Evolutionary conservation across 1,140 invertebrate species (phyloP), one percentile per base, ranked within the genome.

Genomic region (Leptopilina clavipes): DNA sequence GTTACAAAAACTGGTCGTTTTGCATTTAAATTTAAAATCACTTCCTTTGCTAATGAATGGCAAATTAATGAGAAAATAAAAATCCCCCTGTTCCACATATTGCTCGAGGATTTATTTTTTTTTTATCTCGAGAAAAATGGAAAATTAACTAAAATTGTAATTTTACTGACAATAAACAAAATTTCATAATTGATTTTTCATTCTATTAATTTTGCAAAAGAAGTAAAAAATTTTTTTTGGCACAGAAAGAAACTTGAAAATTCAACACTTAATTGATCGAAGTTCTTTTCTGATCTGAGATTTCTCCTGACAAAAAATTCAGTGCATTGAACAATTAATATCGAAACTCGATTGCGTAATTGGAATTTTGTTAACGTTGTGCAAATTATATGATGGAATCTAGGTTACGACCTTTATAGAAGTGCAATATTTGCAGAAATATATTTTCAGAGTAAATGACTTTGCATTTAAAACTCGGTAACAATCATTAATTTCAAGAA

Each of bases 1-100:
- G 93, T 91, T 45, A 90, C 74, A 54, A 93, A 90, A 7, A 92
- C 77, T n/a, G 90, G 88, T 11, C 89, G 90, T 14, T 91, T 91
- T 10, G 81, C 71, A 40, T 88, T 81, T 11, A 91, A 59, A 22
- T 84, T 85, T 8, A 91, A 70, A 37, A 81, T 77, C 14, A 87
- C 54, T 70, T 88, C 81, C 31, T 88, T 82, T 10, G 77, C 81
- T 17, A 44, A 19, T 45, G 75, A 74, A 11, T 44, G 9, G 10
- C 43, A 79, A 71, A 79, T 76, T 1, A 52, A 71, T 11, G 76
- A 78, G 44, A 54, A 72, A 76, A 79, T 48, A 12, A 79, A 70
- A 48, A 81, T 74, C 40, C 8, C 52, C 8, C 75, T 40, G 37
- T 70, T 37, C 3, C 48, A 7, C 48, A 77, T 65, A 44, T 74